A percentile compares a stretch with the other conserved stretches of the same genome.
Evolutionary conservation across 37 sponge, comb jelly and placozoan species (phyloP).

Genomic region (Chondrilla cf. caribensis): DNA sequence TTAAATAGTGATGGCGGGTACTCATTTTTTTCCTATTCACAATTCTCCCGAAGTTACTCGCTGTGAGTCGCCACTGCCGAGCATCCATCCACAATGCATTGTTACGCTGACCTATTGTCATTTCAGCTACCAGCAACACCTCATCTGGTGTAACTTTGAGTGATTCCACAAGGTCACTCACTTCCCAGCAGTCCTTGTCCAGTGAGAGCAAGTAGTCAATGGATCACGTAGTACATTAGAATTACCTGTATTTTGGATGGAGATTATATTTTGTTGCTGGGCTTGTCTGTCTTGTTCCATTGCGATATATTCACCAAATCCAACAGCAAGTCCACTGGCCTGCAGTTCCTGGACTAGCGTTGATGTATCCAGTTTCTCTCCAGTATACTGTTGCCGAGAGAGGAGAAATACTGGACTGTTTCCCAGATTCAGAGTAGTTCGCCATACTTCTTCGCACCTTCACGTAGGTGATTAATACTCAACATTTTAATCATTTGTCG

Average conservation of each 20-base stretch:
- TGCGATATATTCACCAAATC: slow-evolving; percentile 1
- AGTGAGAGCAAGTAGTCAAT: slow-evolving; percentile 12
- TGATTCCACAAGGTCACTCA: slow-evolving; percentile 23
- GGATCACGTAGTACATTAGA: slow-evolving; percentile 22
- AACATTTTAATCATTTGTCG: too few species aligned
- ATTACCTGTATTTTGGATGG: background rate
- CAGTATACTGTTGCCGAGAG: background rate
- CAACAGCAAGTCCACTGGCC: slow-evolving; percentile 19
- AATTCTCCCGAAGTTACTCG: slow-evolving; percentile 39
- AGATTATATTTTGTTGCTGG: slow-evolving; percentile 1
- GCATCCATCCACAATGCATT: slow-evolving; percentile 42
- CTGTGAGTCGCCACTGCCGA: slow-evolving; percentile 41
- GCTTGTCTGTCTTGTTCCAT: slow-evolving; percentile 14
- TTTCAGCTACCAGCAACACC: slow-evolving; percentile 29
- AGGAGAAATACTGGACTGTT: background rate
- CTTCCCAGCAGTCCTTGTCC: background rate
- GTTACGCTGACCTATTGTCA: slow-evolving; percentile 30
- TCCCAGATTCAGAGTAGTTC: background rate
- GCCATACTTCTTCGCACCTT: background rate
- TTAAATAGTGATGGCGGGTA: slow-evolving; percentile 31
- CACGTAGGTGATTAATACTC: too few species aligned
- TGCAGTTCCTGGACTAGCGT: slow-evolving; percentile 15
- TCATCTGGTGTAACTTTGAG: slow-evolving; percentile 22
- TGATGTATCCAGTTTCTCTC: background rate
- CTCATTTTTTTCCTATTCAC: slow-evolving; percentile 4